Conservation (phyloP, 2,797 vertebrate genomes). For the Phrynocephalus guinanensis region DNA sequence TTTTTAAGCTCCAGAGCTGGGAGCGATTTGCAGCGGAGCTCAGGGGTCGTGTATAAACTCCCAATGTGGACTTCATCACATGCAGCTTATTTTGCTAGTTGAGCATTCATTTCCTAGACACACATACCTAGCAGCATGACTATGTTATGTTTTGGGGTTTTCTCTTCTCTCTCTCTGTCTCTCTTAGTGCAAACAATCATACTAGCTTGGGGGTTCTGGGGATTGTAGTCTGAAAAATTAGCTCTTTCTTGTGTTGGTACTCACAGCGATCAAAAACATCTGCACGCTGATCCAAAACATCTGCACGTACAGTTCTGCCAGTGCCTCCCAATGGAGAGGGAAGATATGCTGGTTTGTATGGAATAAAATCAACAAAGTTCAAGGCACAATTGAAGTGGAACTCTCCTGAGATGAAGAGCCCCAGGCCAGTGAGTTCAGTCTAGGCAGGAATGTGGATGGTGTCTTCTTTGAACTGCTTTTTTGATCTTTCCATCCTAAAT, state of each 20-base stretch:
- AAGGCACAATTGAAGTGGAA: conserved; percentile 1
- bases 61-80: background rate
- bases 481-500: background rate
- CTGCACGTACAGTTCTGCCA: background rate
- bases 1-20: no score
- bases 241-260: no score
- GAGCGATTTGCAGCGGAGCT: no score
- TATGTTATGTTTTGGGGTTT: no score
- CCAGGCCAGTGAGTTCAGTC: background rate
- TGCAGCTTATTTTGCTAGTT: background rate
- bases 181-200: no score
- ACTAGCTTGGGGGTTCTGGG: no score
- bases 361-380: conserved; percentile 20
- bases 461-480: conserved; percentile 7
- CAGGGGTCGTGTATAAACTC: no score
- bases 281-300: background rate
- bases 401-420: background rate
- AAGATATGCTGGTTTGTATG: background rate
- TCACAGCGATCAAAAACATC: background rate
- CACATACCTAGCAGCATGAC: background rate
- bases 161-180: no score
- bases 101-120: background rate
- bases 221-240: no score
- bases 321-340: background rate
- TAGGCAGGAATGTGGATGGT: background rate